Percentiles rank a stretch among this genome's conserved stretches.
Conservation (phyloP, 2,797 vertebrate species). For the Gymnothorax javanicus region DNA sequence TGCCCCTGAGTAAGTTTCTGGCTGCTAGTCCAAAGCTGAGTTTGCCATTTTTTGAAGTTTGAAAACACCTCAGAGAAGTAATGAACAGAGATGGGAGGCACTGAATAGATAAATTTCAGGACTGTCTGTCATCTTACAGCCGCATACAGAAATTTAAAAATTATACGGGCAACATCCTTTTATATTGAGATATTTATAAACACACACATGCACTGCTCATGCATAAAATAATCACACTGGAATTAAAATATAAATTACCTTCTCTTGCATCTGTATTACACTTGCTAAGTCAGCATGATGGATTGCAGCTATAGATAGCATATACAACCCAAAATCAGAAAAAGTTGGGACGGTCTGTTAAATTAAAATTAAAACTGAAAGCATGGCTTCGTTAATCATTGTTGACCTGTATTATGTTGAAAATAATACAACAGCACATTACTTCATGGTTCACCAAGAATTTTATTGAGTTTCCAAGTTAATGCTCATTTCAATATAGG, state of each 20-base stretch:
- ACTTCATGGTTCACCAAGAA: no score
- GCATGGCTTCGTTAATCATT: no score
- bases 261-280: not conserved
- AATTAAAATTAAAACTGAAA: no score
- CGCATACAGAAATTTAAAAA: slow-evolving; percentile 24
- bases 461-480: no score
- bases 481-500: no score
- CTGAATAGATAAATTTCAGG: not conserved
- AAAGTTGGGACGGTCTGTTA: no score
- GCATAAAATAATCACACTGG: slow-evolving; percentile 20
- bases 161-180: slow-evolving; percentile 28
- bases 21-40: not conserved
- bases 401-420: no score
- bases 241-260: slow-evolving; percentile 24
- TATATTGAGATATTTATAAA: slow-evolving; percentile 11
- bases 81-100: not conserved
- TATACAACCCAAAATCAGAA: not conserved
- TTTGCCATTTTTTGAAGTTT: not conserved
- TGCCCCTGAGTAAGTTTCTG: not conserved
- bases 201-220: slow-evolving; percentile 11
- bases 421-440: no score
- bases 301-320: not conserved
- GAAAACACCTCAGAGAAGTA: not conserved
- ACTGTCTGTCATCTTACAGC: slow-evolving; percentile 1
- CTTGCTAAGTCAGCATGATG: not conserved